phyloP scores from a whole-genome alignment of 2,113 vertebrate species.

The Diadophis punctatus region DNA sequence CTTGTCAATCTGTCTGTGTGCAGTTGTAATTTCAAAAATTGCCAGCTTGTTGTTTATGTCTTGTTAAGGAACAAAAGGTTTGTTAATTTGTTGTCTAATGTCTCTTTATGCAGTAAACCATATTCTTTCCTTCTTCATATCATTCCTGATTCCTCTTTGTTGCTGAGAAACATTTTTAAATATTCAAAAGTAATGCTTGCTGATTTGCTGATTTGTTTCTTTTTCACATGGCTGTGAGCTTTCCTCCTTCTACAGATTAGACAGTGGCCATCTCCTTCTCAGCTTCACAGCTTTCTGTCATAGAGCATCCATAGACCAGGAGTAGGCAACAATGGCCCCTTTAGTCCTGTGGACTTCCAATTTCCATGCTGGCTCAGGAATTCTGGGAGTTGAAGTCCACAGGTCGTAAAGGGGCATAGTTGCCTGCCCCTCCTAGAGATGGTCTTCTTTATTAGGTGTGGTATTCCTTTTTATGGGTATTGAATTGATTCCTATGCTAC shows the following conservation, averaged over 20 bases:
- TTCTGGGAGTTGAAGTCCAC: not conserved
- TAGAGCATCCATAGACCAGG: not conserved
- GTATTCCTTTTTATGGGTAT: not conserved
- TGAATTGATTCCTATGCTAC: not conserved
- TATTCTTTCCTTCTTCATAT: not conserved
- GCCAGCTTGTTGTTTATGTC: not conserved
- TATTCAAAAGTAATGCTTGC: not conserved
- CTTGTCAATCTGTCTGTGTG: not conserved
- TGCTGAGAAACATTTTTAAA: not conserved
- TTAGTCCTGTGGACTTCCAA: not conserved
- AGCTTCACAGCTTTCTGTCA: not conserved
- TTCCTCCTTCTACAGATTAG: not conserved
- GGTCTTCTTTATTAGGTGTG: not conserved
- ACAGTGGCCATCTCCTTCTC: not conserved
- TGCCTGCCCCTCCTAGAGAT: not conserved
- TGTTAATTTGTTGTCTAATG: not conserved
- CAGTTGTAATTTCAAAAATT: not conserved
- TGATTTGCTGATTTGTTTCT: not conserved
- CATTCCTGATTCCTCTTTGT: not conserved
- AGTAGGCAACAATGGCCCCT: not conserved
- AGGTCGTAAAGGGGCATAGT: not conserved
- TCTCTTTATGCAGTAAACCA: not conserved
- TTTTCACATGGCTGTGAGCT: not conserved
- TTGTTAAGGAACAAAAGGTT: not conserved
- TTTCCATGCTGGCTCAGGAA: not conserved